These are phyloP conservation scores for Thereuonema tuberculata DNA, from an alignment of 1,140 invertebrate species.

Conservation along the genomic window DNA sequence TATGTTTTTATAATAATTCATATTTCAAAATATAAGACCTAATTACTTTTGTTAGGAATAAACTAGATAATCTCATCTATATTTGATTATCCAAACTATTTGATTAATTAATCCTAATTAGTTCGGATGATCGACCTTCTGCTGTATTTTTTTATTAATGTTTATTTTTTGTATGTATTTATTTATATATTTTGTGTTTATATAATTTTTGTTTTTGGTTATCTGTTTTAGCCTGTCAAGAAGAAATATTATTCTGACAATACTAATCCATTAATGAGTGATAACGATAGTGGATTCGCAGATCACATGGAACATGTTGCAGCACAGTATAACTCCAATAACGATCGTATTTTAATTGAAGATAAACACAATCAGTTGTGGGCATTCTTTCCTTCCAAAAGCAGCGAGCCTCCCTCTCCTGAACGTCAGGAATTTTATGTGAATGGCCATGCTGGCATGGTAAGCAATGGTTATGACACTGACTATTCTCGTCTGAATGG, in stretches of 20 bases:
- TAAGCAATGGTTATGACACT: no score
- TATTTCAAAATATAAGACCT: no score
- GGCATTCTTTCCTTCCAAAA: not conserved
- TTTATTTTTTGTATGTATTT: not conserved
- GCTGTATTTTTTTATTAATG: no score
- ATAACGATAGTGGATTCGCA: slow-evolving; percentile 5
- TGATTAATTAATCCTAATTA: no score
- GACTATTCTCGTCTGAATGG: no score
- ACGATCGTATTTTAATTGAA: not conserved
- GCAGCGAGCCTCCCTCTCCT: not conserved
- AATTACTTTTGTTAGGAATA: no score
- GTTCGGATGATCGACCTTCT: no score
- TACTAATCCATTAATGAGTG: not conserved
- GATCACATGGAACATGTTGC: not conserved
- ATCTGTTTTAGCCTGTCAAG: not conserved
- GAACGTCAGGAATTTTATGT: no score
- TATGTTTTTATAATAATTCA: no score
- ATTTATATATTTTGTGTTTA: not conserved
- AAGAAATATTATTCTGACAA: not conserved
- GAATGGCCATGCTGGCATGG: no score
- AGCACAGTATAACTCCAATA: not conserved
- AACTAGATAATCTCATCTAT: no score
- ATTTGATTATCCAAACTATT: no score
- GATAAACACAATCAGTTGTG: not conserved
- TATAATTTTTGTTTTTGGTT: not conserved